Evolutionary conservation across 2,797 vertebrate species (phyloP).

Genomic region (Melanotaenia maccullochi): DNA sequence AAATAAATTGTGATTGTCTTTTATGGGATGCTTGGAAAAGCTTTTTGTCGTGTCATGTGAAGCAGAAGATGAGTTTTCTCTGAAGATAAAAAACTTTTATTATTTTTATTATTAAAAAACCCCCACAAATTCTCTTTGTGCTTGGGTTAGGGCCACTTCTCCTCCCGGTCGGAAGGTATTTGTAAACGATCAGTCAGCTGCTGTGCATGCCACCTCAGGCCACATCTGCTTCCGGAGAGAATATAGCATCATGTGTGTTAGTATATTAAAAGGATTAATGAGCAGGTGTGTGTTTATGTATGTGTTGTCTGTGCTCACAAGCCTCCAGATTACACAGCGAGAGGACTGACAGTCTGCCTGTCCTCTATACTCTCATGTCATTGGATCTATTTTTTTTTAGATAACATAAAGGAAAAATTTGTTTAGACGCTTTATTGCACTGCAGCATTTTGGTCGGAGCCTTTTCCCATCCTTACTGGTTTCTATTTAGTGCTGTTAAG

Average conservation of each 20-base stretch:
- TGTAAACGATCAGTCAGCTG: slow-evolving; percentile 76
- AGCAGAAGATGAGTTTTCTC: not conserved
- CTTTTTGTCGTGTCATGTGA: slow-evolving; percentile 11
- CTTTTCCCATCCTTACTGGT: slow-evolving; percentile 43
- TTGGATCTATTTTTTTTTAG: not conserved
- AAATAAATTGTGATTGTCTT: not conserved
- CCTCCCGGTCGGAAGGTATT: slow-evolving; percentile 71
- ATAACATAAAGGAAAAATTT: slow-evolving; percentile 7
- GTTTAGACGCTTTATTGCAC: not conserved
- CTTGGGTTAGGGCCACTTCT: slow-evolving; percentile 14
- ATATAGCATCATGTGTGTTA: slow-evolving; percentile 25
- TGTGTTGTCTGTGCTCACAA: slow-evolving; percentile 1
- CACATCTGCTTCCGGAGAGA: slow-evolving; percentile 36
- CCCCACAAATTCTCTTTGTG: slow-evolving; percentile 52
- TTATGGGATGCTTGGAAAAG: slow-evolving; percentile 1
- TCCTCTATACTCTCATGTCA: slow-evolving; percentile 6
- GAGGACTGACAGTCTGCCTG: slow-evolving; percentile 26
- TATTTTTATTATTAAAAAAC: slow-evolving; percentile 36
- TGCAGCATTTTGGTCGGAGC: slow-evolving; percentile 37
- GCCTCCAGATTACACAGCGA: slow-evolving; percentile 2
- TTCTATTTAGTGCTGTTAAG: slow-evolving; percentile 47
- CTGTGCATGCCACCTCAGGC: slow-evolving; percentile 67
- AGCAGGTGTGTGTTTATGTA: slow-evolving; percentile 49
- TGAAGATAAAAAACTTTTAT: slow-evolving; percentile 20
- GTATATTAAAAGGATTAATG: slow-evolving; percentile 42